A percentile compares a stretch with the other conserved stretches of the same genome.
Evolutionary conservation across 1,140 invertebrate genomes (phyloP).

Genomic region (Solen grandis): DNA sequence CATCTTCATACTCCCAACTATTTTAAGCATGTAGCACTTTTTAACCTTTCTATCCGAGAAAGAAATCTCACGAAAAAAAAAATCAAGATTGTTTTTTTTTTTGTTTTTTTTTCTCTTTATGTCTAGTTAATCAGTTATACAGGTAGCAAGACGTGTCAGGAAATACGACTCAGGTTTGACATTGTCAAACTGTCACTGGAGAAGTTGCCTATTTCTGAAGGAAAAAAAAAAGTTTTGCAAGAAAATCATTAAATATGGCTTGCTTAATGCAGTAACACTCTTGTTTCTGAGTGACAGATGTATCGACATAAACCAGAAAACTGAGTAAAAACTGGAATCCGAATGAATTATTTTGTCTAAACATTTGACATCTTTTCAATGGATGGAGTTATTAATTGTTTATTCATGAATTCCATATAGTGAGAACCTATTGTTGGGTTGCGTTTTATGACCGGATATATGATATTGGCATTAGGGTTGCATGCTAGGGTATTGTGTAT

Average conservation of each 20-base stretch:
- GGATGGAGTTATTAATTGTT: constrained; percentile 16
- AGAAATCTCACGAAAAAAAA: too few species aligned
- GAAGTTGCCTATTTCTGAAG: too few species aligned
- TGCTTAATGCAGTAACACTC: constrained; percentile 21
- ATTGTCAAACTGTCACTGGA: too few species aligned
- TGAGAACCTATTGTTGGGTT: constrained; percentile 8
- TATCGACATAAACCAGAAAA: constrained; percentile 11
- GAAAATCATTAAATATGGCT: constrained; percentile 32
- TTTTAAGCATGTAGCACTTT: too few species aligned
- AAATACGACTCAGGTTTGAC: too few species aligned
- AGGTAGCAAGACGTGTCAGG: too few species aligned
- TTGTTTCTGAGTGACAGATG: not conserved
- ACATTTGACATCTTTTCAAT: constrained; percentile 34
- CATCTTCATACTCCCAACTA: too few species aligned
- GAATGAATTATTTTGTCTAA: constrained; percentile 46
- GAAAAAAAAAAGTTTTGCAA: too few species aligned
- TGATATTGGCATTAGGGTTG: constrained; percentile 42
- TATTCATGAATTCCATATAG: constrained; percentile 33
- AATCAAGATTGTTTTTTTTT: too few species aligned
- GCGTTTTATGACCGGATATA: constrained; percentile 37
- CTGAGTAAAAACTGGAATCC: constrained; percentile 23
- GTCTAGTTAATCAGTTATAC: too few species aligned
- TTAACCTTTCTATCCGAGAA: too few species aligned
- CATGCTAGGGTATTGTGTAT: constrained; percentile 15
- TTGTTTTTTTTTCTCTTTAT: too few species aligned